Percentiles rank a stretch among this genome's conserved stretches.
Conservation (phyloP, 2,113 vertebrate species). For the Grammomys dolichurus region DNA sequence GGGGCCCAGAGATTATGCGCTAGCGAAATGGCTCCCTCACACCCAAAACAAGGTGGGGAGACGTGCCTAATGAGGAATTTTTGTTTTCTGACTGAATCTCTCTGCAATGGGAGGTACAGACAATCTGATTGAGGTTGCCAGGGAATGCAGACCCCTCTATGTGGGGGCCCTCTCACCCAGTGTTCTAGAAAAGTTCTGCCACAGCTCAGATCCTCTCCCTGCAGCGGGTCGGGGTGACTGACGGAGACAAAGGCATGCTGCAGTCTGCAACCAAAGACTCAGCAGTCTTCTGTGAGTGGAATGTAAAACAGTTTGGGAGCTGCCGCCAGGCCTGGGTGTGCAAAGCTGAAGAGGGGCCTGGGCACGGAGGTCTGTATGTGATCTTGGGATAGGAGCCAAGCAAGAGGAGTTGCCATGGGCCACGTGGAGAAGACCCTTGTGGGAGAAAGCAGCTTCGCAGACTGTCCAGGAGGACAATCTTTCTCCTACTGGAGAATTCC, state of each 20-base stretch:
- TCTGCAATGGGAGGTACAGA: not conserved
- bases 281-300: constrained; percentile 76
- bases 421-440: not conserved
- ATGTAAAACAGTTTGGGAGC: constrained; percentile 72
- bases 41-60: not conserved
- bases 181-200: constrained; percentile 54
- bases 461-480: not conserved
- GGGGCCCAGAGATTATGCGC: not conserved
- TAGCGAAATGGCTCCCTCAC: not conserved
- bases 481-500: not conserved
- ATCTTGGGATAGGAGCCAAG: not conserved
- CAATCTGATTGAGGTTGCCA: not conserved
- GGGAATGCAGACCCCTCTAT: not conserved
- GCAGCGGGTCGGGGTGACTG: constrained; percentile 62
- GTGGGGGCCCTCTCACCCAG: not conserved
- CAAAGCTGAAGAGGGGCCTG: not conserved
- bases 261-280: constrained; percentile 68
- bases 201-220: not conserved
- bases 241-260: constrained; percentile 77
- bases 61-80: not conserved
- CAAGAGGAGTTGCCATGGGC: not conserved
- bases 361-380: not conserved
- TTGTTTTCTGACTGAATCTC: not conserved
- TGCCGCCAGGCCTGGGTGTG: not conserved
- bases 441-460: not conserved